These are phyloP conservation scores for Peromyscus eremicus DNA, from an alignment of 2,797 vertebrate species.

Conservation along the genomic window DNA sequence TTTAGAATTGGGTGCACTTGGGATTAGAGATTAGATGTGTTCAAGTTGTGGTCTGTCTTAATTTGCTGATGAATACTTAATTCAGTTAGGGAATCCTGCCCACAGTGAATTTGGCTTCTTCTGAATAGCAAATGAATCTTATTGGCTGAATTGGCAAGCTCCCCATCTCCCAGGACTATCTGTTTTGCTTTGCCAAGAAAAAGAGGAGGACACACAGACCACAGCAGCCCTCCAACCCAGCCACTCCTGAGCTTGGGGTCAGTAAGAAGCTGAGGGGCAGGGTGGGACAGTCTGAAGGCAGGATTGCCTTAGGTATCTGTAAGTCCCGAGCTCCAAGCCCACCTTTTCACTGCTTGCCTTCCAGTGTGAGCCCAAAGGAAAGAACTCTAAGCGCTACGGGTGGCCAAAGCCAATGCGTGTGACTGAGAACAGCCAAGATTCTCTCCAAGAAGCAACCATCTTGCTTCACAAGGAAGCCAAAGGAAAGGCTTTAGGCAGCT, in stretches of 20 bases:
- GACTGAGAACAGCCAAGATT: not conserved
- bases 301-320: not conserved
- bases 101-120: conserved; percentile 64
- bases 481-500: conserved; percentile 57
- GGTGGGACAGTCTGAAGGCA: not conserved
- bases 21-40: not conserved
- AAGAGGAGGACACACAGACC: not conserved
- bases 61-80: conserved; percentile 55
- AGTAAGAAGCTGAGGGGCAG: not conserved
- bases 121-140: conserved; percentile 71
- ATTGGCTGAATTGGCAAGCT: not conserved
- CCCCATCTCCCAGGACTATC: conserved; percentile 1
- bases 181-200: conserved; percentile 32
- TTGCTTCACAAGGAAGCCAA: conserved; percentile 68
- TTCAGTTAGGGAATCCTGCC: not conserved
- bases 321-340: not conserved
- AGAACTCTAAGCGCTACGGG: not conserved
- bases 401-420: not conserved
- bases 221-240: not conserved
- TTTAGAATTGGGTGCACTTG: not conserved
- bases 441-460: conserved; percentile 56
- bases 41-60: conserved; percentile 53
- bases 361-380: not conserved
- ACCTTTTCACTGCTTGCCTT: not conserved
- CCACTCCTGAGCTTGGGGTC: not conserved